A percentile compares a stretch with the other conserved stretches of the same genome.
Evolutionary conservation across 1,140 invertebrate genomes (phyloP).

Genomic region (Mylabris phalerata): DNA sequence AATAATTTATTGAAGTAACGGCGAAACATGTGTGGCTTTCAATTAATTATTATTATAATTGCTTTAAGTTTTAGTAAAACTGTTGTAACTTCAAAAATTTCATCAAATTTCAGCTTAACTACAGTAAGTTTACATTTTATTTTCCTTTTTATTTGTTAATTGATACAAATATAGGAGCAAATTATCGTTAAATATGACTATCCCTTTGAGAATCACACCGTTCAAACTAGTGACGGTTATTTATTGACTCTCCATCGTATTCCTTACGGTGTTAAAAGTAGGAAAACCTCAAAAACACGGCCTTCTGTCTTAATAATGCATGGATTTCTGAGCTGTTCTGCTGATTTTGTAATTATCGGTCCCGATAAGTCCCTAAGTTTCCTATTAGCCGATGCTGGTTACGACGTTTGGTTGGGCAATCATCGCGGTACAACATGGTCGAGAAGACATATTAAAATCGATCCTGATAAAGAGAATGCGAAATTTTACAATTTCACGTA

Average conservation of each 20-base stretch:
- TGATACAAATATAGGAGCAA: neutral
- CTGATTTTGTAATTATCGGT: slow-evolving; percentile 33
- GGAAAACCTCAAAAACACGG: slow-evolving; percentile 22
- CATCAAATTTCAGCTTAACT: too few relatives aligned
- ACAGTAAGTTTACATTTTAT: too few relatives aligned
- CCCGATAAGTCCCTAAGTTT: slow-evolving; percentile 28
- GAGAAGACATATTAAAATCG: slow-evolving; percentile 47
- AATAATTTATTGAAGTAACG: too few relatives aligned
- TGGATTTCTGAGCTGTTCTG: slow-evolving; percentile 28
- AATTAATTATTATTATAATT: too few relatives aligned
- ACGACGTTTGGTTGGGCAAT: slow-evolving; percentile 61
- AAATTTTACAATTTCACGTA: slow-evolving; percentile 35
- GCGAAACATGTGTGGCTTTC: too few relatives aligned
- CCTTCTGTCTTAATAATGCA: slow-evolving; percentile 46
- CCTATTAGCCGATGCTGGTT: slow-evolving; percentile 35
- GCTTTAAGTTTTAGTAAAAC: too few relatives aligned
- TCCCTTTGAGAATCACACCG: slow-evolving; percentile 53
- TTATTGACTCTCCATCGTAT: slow-evolving; percentile 60
- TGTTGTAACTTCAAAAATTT: too few relatives aligned
- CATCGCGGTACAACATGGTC: slow-evolving; percentile 62
- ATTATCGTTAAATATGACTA: slow-evolving; percentile 51
- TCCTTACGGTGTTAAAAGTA: slow-evolving; percentile 37
- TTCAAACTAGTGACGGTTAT: slow-evolving; percentile 63
- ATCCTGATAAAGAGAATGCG: slow-evolving; percentile 40
- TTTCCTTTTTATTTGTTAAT: too few relatives aligned